These are phyloP conservation scores for Lamproptera curius DNA, from an alignment of 2,888 invertebrate species.

Conservation along the genomic window DNA sequence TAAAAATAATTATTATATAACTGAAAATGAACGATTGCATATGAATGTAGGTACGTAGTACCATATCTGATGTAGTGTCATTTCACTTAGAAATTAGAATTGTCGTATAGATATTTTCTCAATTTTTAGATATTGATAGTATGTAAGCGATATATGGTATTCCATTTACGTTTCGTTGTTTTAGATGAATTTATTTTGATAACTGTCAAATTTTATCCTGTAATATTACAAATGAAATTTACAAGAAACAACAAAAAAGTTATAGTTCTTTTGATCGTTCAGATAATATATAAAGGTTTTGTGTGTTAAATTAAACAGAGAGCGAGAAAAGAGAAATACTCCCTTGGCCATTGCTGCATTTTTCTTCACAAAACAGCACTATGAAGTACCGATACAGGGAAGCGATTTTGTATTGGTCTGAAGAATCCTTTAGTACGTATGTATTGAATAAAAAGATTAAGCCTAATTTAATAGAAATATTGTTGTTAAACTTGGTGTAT, in stretches of 20 bases:
- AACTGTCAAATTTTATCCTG: slow-evolving; percentile 51
- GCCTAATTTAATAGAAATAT: slow-evolving; percentile 60
- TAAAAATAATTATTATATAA: slow-evolving; percentile 1
- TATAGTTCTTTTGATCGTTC: slow-evolving; percentile 15
- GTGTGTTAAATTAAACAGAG: slow-evolving; percentile 11
- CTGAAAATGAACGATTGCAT: slow-evolving; percentile 11
- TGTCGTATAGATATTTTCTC: slow-evolving; percentile 62
- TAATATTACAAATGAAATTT: slow-evolving; percentile 31
- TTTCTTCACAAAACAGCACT: background rate
- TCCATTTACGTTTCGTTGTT: slow-evolving; percentile 47
- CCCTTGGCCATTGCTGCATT: slow-evolving; percentile 7
- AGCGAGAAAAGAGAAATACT: slow-evolving; percentile 8
- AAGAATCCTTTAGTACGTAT: slow-evolving; percentile 47
- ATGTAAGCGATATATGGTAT: slow-evolving; percentile 35
- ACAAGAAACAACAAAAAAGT: too few species aligned
- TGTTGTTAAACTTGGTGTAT: slow-evolving; percentile 76
- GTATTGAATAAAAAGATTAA: slow-evolving; percentile 47
- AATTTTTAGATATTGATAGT: slow-evolving; percentile 49
- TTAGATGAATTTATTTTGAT: slow-evolving; percentile 72
- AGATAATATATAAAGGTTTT: slow-evolving; percentile 5
- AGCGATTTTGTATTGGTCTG: slow-evolving; percentile 31
- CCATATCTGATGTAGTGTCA: slow-evolving; percentile 32
- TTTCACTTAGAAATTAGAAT: slow-evolving; percentile 51
- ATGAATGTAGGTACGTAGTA: slow-evolving; percentile 19
- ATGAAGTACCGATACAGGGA: slow-evolving; percentile 41